phyloP scores from a whole-genome alignment of 2,113 vertebrate genomes.

The Eudyptes chrysolophus region DNA sequence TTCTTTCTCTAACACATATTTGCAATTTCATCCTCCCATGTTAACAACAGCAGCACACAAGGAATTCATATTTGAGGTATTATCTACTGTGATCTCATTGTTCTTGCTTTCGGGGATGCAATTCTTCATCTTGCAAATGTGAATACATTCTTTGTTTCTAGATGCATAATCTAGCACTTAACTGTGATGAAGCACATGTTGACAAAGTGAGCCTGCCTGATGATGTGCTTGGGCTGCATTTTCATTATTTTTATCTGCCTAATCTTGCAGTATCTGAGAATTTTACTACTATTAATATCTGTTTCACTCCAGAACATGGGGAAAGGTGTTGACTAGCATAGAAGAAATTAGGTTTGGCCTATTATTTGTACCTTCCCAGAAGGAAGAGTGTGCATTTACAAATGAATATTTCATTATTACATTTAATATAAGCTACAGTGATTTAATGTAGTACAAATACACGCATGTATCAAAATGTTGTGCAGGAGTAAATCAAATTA shows the following conservation, averaged over 20 bases:
- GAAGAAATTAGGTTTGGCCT: background rate
- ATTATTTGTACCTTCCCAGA: background rate
- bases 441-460: background rate
- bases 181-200: conserved; percentile 37
- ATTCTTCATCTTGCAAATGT: conserved; percentile 2
- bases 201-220: conserved; percentile 6
- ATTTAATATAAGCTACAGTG: background rate
- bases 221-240: background rate
- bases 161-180: conserved; percentile 21
- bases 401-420: background rate
- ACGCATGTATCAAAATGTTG: background rate
- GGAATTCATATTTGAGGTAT: background rate
- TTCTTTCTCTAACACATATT: background rate
- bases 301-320: background rate
- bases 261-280: conserved; percentile 9
- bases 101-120: background rate
- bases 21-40: background rate
- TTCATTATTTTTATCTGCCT: conserved; percentile 39
- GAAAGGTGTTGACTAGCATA: background rate
- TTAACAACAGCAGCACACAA: background rate
- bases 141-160: conserved; percentile 29
- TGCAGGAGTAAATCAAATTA: background rate
- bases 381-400: background rate
- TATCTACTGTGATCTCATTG: background rate
- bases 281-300: conserved; percentile 39